Base-by-base conservation (phyloP, 2,797 vertebrate species). In the Hoplostethus mediterraneus region DNA sequence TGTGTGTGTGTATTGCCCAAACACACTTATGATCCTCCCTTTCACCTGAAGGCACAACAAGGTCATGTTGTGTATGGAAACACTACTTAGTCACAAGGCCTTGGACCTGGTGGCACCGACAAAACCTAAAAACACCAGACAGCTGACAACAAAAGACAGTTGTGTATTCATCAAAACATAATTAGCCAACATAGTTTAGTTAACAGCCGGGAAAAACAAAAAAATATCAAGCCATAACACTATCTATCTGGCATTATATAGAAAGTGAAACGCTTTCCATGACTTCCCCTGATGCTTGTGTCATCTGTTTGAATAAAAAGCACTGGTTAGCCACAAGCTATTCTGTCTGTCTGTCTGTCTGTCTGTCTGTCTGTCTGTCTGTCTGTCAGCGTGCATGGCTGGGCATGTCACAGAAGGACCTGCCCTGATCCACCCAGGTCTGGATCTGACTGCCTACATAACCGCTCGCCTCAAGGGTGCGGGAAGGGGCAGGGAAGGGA, bases 31-130 rank as follows among this genome's bases (percentile, higher is more conserved):
- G 16, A 74, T 61, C 25, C 62, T 12, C 51, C 40, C n/a, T 61
- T 44, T 62, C 21, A 30, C 30, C 64, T 70, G 67, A 67, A 80
- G 63, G 73, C 64, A 88, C 67, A 89, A 89, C 79, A 86, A 78
- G 73, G 69, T 67, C 61, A 64, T 91, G 87, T 86, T 90, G 74
- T 90, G 9, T 66, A 47, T 76, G 73, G 80, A 90, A 88, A 92
- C 81, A 55, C 53, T 73, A 42, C 52, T 65, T 62, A 63, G 53
- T 67, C 51, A 68, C 51, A 56, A 48, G 58, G 70, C 10, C 31
- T 56, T 60, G 8, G 2, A 38, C 16, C 31, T 58, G 56, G 33
- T 5, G 17, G 36, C 36, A 44, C 12, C 3, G 16, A 47, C 45
- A 47, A 47, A 47, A 47, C 13, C 45, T 47, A 5, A n/a, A 47